Percentiles rank a stretch among this genome's conserved stretches.
These are phyloP conservation scores for Tamias sibiricus DNA, from an alignment of 2,113 vertebrate genomes.

Conservation along the genomic window DNA sequence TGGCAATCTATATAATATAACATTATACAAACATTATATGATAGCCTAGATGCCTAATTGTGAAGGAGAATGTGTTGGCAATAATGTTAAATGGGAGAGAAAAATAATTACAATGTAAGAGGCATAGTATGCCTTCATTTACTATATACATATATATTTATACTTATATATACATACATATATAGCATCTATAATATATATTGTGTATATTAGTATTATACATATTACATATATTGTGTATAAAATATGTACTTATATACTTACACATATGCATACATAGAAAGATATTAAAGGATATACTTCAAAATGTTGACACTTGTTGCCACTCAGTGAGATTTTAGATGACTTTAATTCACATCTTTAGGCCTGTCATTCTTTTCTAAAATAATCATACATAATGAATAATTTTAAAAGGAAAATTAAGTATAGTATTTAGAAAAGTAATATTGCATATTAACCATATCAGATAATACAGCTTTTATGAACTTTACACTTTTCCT, in stretches of 20 bases:
- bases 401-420: conserved; percentile 3
- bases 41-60: not conserved
- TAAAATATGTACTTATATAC: no score
- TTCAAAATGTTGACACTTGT: not conserved
- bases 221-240: no score
- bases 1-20: not conserved
- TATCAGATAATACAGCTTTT: conserved; percentile 15
- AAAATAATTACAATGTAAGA: not conserved
- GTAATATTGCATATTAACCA: not conserved
- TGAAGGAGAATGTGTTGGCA: not conserved
- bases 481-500: conserved; percentile 43
- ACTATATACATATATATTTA: not conserved
- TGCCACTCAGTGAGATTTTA: conserved; percentile 23
- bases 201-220: no score
- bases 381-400: not conserved
- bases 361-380: conserved; percentile 42
- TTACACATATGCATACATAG: not conserved
- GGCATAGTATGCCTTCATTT: not conserved
- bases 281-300: not conserved
- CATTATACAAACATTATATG: conserved; percentile 17
- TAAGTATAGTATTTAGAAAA: conserved; percentile 45
- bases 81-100: not conserved
- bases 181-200: no score
- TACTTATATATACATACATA: no score
- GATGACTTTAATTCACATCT: not conserved